phyloP scores from a whole-genome alignment of 1,140 invertebrate species.

The Leptopilina clavipes region DNA sequence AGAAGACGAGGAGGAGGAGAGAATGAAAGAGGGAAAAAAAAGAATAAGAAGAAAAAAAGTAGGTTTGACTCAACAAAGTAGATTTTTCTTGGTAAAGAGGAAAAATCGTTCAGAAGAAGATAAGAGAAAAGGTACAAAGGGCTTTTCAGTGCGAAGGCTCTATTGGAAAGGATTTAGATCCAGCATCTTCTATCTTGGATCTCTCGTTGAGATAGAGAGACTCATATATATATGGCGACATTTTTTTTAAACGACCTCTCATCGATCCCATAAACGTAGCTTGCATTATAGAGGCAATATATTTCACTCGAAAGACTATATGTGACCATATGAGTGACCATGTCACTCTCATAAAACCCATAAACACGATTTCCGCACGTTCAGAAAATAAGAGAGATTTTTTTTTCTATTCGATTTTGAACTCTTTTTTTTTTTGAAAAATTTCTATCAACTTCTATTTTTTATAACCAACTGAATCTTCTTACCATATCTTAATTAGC shows the following conservation, averaged over 20 bases:
- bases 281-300: constrained; percentile 9
- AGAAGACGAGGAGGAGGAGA: background rate
- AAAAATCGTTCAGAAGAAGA: constrained; percentile 17
- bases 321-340: background rate
- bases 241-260: background rate
- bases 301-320: background rate
- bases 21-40: too few species aligned
- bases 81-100: constrained; percentile 33
- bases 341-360: background rate
- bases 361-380: background rate
- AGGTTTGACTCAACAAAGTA: constrained; percentile 25
- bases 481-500: too few species aligned
- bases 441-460: too few species aligned
- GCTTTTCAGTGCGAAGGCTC: constrained; percentile 29
- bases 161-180: constrained; percentile 31
- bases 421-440: constrained; percentile 35
- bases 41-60: background rate
- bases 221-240: constrained; percentile 10
- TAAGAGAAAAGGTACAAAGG: constrained; percentile 30
- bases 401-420: constrained; percentile 25
- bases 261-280: constrained; percentile 27
- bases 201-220: background rate
- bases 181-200: constrained; percentile 9
- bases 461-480: too few species aligned
- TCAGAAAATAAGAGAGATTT: too few species aligned